Evolutionary conservation across 2,888 invertebrate species (phyloP), one percentile per base, ranked within the genome.

Genomic region (Chouioia cunea): DNA sequence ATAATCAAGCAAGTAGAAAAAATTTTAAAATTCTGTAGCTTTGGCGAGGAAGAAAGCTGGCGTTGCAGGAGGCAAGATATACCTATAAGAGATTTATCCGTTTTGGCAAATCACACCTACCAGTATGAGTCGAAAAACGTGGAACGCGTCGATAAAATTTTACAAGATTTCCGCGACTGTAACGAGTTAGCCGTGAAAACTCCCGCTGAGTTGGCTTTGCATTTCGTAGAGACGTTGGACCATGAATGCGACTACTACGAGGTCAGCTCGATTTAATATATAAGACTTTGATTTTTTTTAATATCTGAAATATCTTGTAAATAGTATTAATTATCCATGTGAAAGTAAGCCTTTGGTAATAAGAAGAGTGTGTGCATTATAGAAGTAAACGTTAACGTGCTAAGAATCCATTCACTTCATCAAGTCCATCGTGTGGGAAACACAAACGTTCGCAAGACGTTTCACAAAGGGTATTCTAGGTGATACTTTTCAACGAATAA

Each of bases 261-360:
- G 2, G 27, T 27, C 27, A 27, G 6, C 6, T 27, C 6, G 27
- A 6, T 27, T 27, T 27, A 27, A 27, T 27, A 12, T 15, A 16
- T 20, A 23, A 53, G 14, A 14, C 14, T n/a, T n/a, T n/a, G n/a
- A 4, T 2, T 23, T 8, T 6, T 54, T 27, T 22, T 22, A n/a
- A 20, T 23, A 12, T 22, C 48, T 20, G 18, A 57, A 50, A 47
- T 43, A 50, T 22, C 27, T 50, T 57, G 50, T 3, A 60, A 54
- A 52, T 46, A 46, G 20, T 36, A 16, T 43, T 36, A 4, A 56
- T 43, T 36, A 10, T 36, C 12, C 36, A 6, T 36, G 12, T 36
- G 10, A 36, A 46, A 14, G n/a, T n/a, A n/a, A 58, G 59, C 59
- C 70, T 65, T 70, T 65, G 54, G 56, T 65, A 65, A 53, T 56